Base-by-base conservation (phyloP, 1,140 invertebrate genomes). In the Brachionus rubens region DNA sequence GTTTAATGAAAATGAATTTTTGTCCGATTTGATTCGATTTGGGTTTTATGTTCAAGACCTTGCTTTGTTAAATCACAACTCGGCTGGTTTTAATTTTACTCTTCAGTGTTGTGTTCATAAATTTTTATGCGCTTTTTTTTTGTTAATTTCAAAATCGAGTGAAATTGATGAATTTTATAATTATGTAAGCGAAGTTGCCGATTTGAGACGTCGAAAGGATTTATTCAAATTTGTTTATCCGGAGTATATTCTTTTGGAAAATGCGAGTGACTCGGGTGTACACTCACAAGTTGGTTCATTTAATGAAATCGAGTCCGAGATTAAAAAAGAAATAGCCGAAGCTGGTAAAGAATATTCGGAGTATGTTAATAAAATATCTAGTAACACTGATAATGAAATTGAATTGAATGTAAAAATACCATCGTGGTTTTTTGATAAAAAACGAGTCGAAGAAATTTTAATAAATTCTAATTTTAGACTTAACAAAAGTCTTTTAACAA, bases 191-290 rank as follows among this genome's bases (percentile, higher is more conserved):
- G 46, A 72, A 54, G 30, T 72, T 19, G 48, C 46, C 46, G 68
- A 52, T 12, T 16, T 50, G 28, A 48, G 68, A 14, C 43, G 68
- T 2, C 16, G 30, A 19, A 48, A 54, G 12, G 68, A 48, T 24
- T 21, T 72, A 14, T 72, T 50, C 68, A 72, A 72, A 14, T 72
- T 72, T 33, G 68, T 72, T 21, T 72, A 50, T 33, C 68, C 68
- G n/a, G 68, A 72, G 46, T 72, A 72, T 36, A 50, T 72, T 19
- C 14, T 72, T 19, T 33, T 72, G n/a, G 68, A 54, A 19, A 43
- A 43, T 21, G 50, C 28, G 3, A 50, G 68, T 30, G 68, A 48
- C 46, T 72, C 46, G 46, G 46, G 68, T 36, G 21, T 54, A 48
- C 33, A 65, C 19, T 65, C 59, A 16, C 59, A 65, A 43, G 40